Percentiles rank a stretch among this genome's conserved stretches.
These are phyloP conservation scores for Hippocampus mohnikei DNA, from an alignment of 2,113 vertebrate genomes.

Conservation along the genomic window DNA sequence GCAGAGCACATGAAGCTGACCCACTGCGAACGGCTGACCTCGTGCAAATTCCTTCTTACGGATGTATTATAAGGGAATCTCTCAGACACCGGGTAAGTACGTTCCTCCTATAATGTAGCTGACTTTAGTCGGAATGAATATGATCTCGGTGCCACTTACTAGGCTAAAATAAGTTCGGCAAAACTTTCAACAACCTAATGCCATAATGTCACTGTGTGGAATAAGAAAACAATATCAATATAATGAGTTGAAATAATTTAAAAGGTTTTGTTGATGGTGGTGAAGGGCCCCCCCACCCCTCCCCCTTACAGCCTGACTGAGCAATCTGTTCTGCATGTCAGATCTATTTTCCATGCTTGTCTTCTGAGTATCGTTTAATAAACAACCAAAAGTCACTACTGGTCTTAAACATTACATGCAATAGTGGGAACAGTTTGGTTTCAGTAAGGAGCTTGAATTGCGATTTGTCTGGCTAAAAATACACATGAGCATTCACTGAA, in stretches of 20 bases:
- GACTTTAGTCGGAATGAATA: background rate
- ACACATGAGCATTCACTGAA: slow-evolving; percentile 35
- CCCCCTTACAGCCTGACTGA: no score
- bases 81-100: slow-evolving; percentile 34
- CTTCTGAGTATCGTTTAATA: background rate
- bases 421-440: slow-evolving; percentile 36
- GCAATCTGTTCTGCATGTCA: background rate
- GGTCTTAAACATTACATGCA: background rate
- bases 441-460: slow-evolving; percentile 58
- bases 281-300: no score
- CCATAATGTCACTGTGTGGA: background rate
- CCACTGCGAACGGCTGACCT: background rate
- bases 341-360: background rate
- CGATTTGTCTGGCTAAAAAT: slow-evolving; percentile 63
- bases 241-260: no score
- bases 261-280: no score
- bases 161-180: background rate
- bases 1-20: background rate
- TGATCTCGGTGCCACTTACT: background rate
- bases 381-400: background rate
- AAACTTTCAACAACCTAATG: background rate
- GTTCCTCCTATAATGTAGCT: slow-evolving; percentile 1
- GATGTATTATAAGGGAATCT: slow-evolving; percentile 14
- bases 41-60: background rate
- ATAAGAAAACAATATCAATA: no score